Base-by-base conservation (phyloP, 2,797 vertebrate species). In the Scleropages formosus region DNA sequence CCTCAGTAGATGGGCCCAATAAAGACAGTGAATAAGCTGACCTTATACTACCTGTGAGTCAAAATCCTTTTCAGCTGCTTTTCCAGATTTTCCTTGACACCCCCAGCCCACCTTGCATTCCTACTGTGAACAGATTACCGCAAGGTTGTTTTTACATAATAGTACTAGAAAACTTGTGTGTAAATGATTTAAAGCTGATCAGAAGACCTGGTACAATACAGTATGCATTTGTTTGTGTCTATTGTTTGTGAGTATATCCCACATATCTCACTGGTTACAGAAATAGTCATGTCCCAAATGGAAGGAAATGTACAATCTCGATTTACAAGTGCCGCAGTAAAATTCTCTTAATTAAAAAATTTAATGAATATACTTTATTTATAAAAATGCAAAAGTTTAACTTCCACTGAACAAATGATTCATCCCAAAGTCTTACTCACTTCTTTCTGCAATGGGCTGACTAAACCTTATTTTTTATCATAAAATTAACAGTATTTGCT, bases 41-140 rank as follows among this genome's bases (percentile, higher is more conserved):
- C 20, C 71, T 58, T 72, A 56, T 72, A 73, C 63, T 47, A 60
- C 53, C 73, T 66, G 62, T 47, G 46, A 7, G 27, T n/a, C 39
- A 76, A 46, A 83, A 84, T 79, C 81, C 76, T 75, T 79, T 78
- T 84, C 77, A 78, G 79, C 47, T 83, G 86, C 81, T 84, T 74
- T 66, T 76, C 79, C 74, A 79, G 80, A 31, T 82, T 82, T 81
- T 61, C 67, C 24, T 39, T 12, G 56, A 59, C 26, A 46, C 49
- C 26, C 53, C 3, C 10, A 63, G 58, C 58, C 11, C 31, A 62
- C 46, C 16, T 61, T 49, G 56, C 39, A 60, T 4, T 61, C 44
- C 24, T 44, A 15, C 10, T 12, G 22, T 15, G 49, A 56, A 46
- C 4, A 31, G 9, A 68, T 31, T 22, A 26, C 20, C 47, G 46